Evolutionary conservation across 2,888 invertebrate species (phyloP), one percentile per base, ranked within the genome.

Genomic region (Eucera pruinosa): DNA sequence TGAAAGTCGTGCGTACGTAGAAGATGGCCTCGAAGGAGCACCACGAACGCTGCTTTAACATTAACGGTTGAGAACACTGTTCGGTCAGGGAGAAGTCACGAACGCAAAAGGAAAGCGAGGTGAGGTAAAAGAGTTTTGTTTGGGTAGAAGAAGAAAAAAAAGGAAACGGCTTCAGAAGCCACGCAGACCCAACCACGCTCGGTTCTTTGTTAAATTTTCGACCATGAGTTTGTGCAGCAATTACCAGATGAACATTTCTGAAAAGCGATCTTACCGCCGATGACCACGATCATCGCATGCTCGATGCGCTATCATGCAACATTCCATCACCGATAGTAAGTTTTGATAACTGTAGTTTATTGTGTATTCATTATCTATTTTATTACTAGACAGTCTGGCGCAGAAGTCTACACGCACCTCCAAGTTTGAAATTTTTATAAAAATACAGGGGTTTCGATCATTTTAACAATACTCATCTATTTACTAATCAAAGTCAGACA

Each of bases 61-160:
- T 50, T 57, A 67, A 72, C 55, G 66, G 82, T 82, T 84, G 84
- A 84, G 79, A 85, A 84, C 84, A 84, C 75, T 55, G 74, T 57
- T 48, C 62, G 78, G 55, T 66, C 75, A 64, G 74, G 66, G 65
- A 77, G 82, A 80, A 83, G 84, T 83, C 85, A 81, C 81, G 84
- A 82, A 82, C 78, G 78, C 71, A 80, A 86, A 83, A 85, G 73
- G 79, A 84, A 74, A 64, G 64, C 76, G 52, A 71, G 55, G 67
- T 65, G 67, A 78, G 76, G 83, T 81, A 78, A 83, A 85, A 84
- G 81, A 86, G 82, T 86, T 88, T 78, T 85, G 87, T 87, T 87
- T 87, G 85, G 84, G 76, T 78, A 78, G 73, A 69, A 65, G 52
- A 68, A 61, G 74, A 78, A 77, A 78, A 79, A 82, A 79, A 85